A percentile compares a stretch with the other conserved stretches of the same genome.
Conservation (phyloP, 2,113 vertebrate species). For the Nematolebias whitei region DNA sequence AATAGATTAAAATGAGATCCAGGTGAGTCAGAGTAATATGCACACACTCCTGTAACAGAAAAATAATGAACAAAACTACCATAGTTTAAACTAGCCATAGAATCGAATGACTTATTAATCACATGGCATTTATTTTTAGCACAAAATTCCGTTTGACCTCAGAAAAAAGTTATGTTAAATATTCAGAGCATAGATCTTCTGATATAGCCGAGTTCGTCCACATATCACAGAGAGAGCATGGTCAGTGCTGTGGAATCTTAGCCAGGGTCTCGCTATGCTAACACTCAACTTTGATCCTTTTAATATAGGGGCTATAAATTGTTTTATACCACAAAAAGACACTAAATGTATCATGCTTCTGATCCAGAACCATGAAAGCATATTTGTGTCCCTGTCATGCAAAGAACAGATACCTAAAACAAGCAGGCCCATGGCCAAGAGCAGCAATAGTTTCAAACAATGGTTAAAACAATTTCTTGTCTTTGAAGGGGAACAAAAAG, state of each 20-base stretch:
- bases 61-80: background rate
- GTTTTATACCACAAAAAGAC: conserved; percentile 50
- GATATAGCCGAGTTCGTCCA: too few species aligned
- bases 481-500: conserved; percentile 8
- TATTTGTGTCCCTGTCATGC: conserved; percentile 47
- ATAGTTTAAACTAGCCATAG: background rate
- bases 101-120: background rate
- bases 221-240: too few species aligned
- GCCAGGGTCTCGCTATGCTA: conserved; percentile 22
- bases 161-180: background rate
- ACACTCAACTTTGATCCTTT: conserved; percentile 42
- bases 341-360: conserved; percentile 34
- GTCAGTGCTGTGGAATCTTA: background rate
- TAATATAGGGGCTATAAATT: conserved; percentile 38
- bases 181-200: too few species aligned
- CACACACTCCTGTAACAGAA: background rate
- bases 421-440: conserved; percentile 37
- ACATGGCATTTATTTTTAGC: background rate
- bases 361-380: conserved; percentile 46
- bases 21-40: background rate
- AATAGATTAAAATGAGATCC: conserved; percentile 4
- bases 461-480: conserved; percentile 19
- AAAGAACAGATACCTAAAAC: conserved; percentile 24
- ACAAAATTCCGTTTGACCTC: background rate
- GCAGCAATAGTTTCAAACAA: conserved; percentile 35